Conservation (phyloP, 1,140 invertebrate species). For the Melanaphis sacchari region DNA sequence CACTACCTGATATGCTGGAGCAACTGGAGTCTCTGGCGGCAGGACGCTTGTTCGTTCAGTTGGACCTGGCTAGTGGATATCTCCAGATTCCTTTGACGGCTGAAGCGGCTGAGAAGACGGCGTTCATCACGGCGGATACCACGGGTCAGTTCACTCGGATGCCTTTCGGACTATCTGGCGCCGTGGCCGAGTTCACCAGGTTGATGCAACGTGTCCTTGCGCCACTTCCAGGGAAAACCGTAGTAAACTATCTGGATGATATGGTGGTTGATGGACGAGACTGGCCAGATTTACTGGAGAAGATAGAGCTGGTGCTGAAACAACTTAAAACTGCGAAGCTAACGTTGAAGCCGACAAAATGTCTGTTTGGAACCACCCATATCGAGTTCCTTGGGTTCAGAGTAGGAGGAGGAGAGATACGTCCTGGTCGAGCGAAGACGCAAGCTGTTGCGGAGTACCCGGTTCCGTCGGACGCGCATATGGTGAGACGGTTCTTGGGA, state of each 20-base stretch:
- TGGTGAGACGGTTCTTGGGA: constrained; percentile 60
- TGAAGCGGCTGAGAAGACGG: constrained; percentile 51
- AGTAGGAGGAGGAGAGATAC: neutral
- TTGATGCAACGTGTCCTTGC: constrained; percentile 61
- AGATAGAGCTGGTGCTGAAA: neutral
- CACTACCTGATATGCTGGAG: constrained; percentile 59
- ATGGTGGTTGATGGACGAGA: neutral
- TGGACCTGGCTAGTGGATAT: constrained; percentile 59
- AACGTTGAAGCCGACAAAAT: neutral
- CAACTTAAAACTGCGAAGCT: neutral
- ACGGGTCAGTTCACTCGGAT: constrained; percentile 57
- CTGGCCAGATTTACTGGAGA: neutral
- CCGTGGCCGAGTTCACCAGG: constrained; percentile 60
- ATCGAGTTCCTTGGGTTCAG: neutral
- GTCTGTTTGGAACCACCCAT: neutral
- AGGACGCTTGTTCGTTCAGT: constrained; percentile 50
- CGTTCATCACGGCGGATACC: constrained; percentile 56
- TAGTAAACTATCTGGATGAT: neutral
- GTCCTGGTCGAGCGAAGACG: neutral
- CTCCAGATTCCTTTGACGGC: constrained; percentile 56
- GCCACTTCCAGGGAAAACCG: neutral
- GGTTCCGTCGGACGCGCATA: neutral
- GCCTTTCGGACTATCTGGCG: constrained; percentile 58
- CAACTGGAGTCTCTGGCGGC: constrained; percentile 58
- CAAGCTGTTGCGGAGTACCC: neutral